phyloP scores from a whole-genome alignment of 2,888 invertebrate genomes.

The Pogonocherus hispidulus region DNA sequence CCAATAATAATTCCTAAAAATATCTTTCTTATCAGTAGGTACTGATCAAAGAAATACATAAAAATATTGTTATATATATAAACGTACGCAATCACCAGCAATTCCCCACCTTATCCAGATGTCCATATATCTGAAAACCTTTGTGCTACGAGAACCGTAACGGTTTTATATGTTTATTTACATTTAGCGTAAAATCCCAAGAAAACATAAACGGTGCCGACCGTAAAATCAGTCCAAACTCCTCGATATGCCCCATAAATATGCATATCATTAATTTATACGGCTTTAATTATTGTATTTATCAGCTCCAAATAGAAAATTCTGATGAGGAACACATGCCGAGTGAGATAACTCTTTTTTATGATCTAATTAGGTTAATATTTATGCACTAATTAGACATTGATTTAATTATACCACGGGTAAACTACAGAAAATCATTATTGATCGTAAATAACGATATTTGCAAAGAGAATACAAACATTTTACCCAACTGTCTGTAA shows the following conservation, averaged over 20 bases:
- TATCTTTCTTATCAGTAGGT: too few relatives aligned
- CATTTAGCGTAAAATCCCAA: not conserved
- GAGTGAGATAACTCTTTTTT: conserved; percentile 13
- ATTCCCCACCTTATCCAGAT: too few relatives aligned
- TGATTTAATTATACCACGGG: not conserved
- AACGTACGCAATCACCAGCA: too few relatives aligned
- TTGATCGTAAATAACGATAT: too few relatives aligned
- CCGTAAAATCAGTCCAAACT: conserved; percentile 8
- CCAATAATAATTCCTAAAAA: too few relatives aligned
- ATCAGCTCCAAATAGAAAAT: conserved; percentile 10
- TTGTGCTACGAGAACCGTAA: not conserved
- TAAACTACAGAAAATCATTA: not conserved
- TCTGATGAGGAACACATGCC: not conserved
- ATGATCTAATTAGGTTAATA: conserved; percentile 9
- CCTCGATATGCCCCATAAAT: conserved; percentile 5
- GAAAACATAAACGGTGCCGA: not conserved
- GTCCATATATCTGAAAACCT: not conserved
- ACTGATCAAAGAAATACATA: too few relatives aligned
- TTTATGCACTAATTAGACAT: conserved; percentile 15
- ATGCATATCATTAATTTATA: not conserved
- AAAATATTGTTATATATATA: too few relatives aligned
- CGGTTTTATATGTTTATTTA: conserved; percentile 2
- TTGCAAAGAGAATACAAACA: too few relatives aligned
- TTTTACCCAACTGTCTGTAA: too few relatives aligned
- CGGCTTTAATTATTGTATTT: conserved; percentile 13